A percentile compares a stretch with the other conserved stretches of the same genome.
Evolutionary conservation across 2,113 vertebrate species (phyloP).

Genomic region (Capreolus pygargus): DNA sequence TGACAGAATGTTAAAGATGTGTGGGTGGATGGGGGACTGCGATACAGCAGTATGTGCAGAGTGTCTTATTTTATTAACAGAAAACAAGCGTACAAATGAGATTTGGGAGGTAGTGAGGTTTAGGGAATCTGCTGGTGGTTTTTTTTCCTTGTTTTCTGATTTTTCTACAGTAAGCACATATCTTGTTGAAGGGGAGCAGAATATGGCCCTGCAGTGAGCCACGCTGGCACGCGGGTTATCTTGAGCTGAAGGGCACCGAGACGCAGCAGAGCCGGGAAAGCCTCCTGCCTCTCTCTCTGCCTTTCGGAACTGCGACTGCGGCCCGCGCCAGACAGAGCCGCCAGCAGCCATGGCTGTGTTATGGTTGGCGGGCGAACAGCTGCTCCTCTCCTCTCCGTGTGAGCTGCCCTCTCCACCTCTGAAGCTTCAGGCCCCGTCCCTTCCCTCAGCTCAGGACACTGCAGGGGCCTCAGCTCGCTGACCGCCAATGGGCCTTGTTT

Average conservation of each 20-base stretch:
- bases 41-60: not conserved
- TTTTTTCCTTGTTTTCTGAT: not conserved
- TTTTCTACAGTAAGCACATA: not conserved
- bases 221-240: not conserved
- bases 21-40: not conserved
- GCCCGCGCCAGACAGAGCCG: not conserved
- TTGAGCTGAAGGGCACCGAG: not conserved
- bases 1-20: not conserved
- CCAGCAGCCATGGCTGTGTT: not conserved
- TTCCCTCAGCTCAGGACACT: not conserved
- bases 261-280: not conserved
- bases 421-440: not conserved
- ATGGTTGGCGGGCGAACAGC: fast-evolving
- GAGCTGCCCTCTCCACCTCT: not conserved
- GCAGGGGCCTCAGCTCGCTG: not conserved
- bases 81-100: not conserved
- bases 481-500: not conserved
- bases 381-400: not conserved
- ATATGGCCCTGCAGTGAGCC: not conserved
- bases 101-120: not conserved
- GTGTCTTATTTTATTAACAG: not conserved
- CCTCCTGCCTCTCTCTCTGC: not conserved
- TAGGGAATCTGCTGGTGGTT: not conserved
- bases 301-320: not conserved
- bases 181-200: not conserved